Base-by-base conservation (phyloP, 2,113 vertebrate species). In the Scomber japonicus region DNA sequence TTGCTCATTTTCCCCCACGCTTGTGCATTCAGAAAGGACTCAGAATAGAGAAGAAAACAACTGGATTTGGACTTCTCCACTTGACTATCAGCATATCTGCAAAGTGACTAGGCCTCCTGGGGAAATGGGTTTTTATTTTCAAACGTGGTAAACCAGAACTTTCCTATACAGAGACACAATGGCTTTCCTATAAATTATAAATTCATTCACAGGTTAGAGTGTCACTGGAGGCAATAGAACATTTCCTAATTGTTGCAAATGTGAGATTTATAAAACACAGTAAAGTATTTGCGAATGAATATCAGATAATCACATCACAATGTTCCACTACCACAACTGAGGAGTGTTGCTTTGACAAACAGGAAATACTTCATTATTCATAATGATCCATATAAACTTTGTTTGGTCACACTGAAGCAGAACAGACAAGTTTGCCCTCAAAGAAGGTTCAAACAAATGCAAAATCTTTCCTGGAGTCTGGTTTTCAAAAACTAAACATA, bases 21-120 rank as follows among this genome's bases (percentile, higher is more conserved):
- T 64, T 75, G 61, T 71, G 75, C 63, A 78, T 84, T 90, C 84
- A 83, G 55, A 85, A 46, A 50, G 61, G 62, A 75, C 71, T 85
- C 68, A 49, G 57, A 76, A 59, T 5, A 70, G 49, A 78, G 62
- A 80, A 55, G 56, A 83, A 77, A 91, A 82, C 80, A 67, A 83
- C 71, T 79, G 71, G 75, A 83, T 89, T 76, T 68, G 61, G 74
- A 78, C 78, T 80, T 80, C 83, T 88, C 79, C 84, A 67, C 53
- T 56, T 57, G 65, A 86, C 72, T 86, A 90, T 86, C 85, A 71
- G 81, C 78, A 64, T 64, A 81, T 82, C 64, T 77, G 73, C 84
- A 82, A 75, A 82, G 61, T 50, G 40, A 45, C 84, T 53, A 40
- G 68, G 77, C 70, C 90, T 86, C 84, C 12, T 59, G 91, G 87